Conservation (phyloP, 30 jellyfish, hydroid and myxozoan genomes). For the Hydractinia symbiolongicarpus region DNA sequence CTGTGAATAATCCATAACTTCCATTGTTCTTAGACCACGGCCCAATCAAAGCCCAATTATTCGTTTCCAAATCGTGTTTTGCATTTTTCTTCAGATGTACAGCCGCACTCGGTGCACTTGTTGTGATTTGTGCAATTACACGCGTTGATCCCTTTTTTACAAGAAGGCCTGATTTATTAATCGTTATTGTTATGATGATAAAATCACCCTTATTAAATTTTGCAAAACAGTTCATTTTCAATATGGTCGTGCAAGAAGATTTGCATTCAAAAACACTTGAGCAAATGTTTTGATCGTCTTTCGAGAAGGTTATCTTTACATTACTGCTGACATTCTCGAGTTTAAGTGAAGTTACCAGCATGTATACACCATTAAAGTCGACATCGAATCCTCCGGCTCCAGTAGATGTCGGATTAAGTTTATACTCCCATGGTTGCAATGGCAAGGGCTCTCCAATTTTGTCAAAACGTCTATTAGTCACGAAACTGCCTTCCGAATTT, state of each 20-base stretch:
- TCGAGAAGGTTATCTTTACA: conserved; percentile 7
- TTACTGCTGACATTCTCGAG: conserved; percentile 7
- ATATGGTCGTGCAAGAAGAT: neutral
- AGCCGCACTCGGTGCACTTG: neutral
- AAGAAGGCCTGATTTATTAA: neutral
- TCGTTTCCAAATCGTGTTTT: neutral
- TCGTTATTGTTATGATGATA: neutral
- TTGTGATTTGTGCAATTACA: neutral
- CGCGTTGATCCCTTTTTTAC: conserved; percentile 12
- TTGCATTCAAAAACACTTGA: conserved; percentile 9
- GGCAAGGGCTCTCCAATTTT: conserved; percentile 29
- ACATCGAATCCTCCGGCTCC: conserved; percentile 16
- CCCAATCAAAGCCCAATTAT: conserved; percentile 26
- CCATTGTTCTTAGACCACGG: conserved; percentile 20
- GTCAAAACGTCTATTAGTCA: neutral
- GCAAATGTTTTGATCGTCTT: conserved; percentile 6
- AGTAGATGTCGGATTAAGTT: conserved; percentile 7
- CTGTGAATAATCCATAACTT: conserved; percentile 11
- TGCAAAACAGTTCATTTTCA: conserved; percentile 23
- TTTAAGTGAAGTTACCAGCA: neutral
- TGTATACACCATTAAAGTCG: conserved; percentile 11
- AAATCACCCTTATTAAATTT: neutral
- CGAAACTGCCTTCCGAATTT: neutral
- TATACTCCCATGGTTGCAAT: conserved; percentile 12
- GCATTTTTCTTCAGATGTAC: neutral